Evolutionary conservation across 2,797 vertebrate species (phyloP), one percentile per base, ranked within the genome.

Genomic region (Lepidocolaptes lacrymiger): DNA sequence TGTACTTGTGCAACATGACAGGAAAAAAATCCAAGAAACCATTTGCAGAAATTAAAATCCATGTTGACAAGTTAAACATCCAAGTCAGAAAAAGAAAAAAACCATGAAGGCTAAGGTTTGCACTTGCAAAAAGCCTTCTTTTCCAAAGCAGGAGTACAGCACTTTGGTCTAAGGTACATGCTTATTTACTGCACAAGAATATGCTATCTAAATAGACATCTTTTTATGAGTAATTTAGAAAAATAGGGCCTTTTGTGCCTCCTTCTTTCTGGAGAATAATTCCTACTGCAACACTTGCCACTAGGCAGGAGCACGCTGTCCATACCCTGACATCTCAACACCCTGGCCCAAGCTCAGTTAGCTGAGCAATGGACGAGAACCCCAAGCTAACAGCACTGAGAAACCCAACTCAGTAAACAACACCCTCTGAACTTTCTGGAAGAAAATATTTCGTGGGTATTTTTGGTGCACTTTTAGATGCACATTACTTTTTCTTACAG

Each of bases 31-130:
- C 24, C 69, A 63, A 86, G 28, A 91, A 88, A 89, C 51, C 59
- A 88, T 49, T 67, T 87, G 37, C 36, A 89, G 69, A 75, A 83
- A 87, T 88, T 79, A 93, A 89, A 93, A 93, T 43, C 52, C 30
- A 58, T 6, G n/a, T 44, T 49, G 32, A 71, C 34, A 88, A 77
- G 36, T 59, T 34, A 51, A 48, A 58, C 48, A 66, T 44, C 32
- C 72, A 75, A 69, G 19, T 75, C 55, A 32, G 28, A 21, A 5
- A 39, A 54, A 55, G 69, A 71, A 32, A 6, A 6, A 6, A 5
- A 44, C 17, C 5, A 44, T 2, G 3, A 72, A 61, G n/a, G 20
- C 37, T 67, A 86, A 71, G 64, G 32, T 73, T 88, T 76, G 83
- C 36, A 39, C 48, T 72, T 74, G 62, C 32, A 93, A 67, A 80